A percentile compares a stretch with the other conserved stretches of the same genome.
Conservation (phyloP, 2,113 vertebrate species). For the Motacilla alba region DNA sequence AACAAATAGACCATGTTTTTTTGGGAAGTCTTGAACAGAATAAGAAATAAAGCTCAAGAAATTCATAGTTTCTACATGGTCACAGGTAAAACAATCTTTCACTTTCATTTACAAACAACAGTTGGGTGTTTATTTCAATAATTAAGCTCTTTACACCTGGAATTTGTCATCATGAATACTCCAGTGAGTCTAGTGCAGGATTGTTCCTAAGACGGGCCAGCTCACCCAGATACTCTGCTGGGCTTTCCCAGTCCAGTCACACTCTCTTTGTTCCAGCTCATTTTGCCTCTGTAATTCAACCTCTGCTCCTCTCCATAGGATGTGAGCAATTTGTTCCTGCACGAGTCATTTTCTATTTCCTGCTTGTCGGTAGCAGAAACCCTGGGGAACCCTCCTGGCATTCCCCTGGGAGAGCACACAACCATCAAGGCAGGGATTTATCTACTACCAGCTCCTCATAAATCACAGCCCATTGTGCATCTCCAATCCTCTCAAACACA, state of each 20-base stretch:
- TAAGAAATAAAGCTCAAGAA: neutral
- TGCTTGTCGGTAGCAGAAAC: constrained; percentile 14
- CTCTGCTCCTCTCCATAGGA: constrained; percentile 11
- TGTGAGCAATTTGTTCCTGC: constrained; percentile 39
- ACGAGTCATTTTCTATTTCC: constrained; percentile 32
- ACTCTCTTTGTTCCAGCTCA: neutral
- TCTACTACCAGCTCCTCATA: neutral
- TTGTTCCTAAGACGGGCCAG: neutral
- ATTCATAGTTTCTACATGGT: neutral
- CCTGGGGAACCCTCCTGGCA: constrained; percentile 18
- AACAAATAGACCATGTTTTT: neutral
- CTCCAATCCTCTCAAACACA: neutral
- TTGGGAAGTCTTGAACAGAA: neutral
- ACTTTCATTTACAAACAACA: neutral
- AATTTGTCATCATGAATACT: neutral
- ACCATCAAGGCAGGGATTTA: neutral
- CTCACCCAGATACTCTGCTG: neutral
- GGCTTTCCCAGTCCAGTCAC: constrained; percentile 29
- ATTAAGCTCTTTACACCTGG: neutral
- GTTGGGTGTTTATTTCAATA: neutral
- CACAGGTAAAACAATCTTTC: neutral
- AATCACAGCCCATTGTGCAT: neutral
- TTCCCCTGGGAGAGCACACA: neutral
- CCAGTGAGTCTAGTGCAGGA: neutral
- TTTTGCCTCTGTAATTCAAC: constrained; percentile 11